A percentile compares a stretch with the other conserved stretches of the same genome.
Evolutionary conservation across 1,140 invertebrate species (phyloP).

Genomic region (Sipha flava): DNA sequence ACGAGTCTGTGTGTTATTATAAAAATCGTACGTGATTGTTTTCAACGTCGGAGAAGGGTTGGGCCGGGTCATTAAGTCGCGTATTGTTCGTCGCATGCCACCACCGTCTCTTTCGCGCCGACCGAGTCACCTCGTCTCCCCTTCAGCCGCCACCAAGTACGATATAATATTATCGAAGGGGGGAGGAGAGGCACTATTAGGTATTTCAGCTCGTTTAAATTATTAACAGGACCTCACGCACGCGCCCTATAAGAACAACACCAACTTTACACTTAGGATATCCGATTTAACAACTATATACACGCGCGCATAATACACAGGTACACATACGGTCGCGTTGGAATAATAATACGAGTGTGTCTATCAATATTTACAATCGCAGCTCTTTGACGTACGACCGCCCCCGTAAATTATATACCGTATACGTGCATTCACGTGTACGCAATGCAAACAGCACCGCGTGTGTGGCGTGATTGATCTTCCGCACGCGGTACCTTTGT

Average conservation of each 20-base stretch:
- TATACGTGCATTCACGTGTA: no score
- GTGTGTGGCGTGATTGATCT: no score
- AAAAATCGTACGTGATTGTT: constrained; percentile 2
- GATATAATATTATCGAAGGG: no score
- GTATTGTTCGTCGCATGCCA: constrained; percentile 10
- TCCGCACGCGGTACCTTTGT: no score
- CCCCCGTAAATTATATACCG: not conserved
- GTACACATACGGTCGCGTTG: not conserved
- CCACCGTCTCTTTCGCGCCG: not conserved
- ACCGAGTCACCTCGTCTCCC: no score
- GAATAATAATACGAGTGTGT: not conserved
- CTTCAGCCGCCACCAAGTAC: no score
- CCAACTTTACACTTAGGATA: not conserved
- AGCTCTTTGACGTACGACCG: not conserved
- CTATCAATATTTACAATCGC: not conserved
- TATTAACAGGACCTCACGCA: not conserved
- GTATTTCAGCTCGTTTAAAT: not conserved
- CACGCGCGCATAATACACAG: not conserved
- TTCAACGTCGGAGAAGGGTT: not conserved
- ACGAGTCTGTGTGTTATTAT: no score
- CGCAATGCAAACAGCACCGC: no score
- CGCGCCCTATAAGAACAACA: not conserved
- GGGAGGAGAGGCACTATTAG: not conserved
- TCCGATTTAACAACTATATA: not conserved
- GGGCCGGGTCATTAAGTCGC: constrained; percentile 15